Evolutionary conservation across 2,888 invertebrate genomes (phyloP).

Genomic region (Conchocele bisecta): DNA sequence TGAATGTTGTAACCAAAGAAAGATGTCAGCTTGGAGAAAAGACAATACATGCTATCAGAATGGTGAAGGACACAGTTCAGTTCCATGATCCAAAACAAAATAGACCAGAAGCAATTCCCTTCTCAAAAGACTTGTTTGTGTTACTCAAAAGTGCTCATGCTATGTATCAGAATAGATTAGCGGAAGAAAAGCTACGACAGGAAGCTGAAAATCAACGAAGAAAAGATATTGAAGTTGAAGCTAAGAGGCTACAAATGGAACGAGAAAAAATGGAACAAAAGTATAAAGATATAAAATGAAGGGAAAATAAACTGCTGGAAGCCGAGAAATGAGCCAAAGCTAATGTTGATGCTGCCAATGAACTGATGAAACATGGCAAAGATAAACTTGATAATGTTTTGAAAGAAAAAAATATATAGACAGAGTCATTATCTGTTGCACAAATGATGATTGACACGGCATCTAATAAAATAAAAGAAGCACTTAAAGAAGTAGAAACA

Average conservation of each 20-base stretch:
- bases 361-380: background rate
- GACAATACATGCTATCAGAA: background rate
- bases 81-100: background rate
- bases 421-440: background rate
- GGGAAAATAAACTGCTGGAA: background rate
- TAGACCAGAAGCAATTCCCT: background rate
- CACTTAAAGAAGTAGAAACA: background rate
- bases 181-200: background rate
- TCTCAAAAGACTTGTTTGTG: background rate
- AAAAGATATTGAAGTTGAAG: too few relatives aligned
- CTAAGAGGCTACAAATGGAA: background rate
- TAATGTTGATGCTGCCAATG: background rate
- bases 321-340: background rate
- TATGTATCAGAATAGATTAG: background rate
- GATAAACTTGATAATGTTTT: background rate
- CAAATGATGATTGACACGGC: slow-evolving; percentile 2
- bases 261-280: background rate
- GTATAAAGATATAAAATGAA: background rate
- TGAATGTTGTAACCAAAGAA: background rate
- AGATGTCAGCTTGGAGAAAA: background rate
- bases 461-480: background rate
- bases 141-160: slow-evolving; percentile 1
- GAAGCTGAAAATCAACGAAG: too few relatives aligned
- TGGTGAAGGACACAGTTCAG: background rate
- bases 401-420: background rate